Conservation (phyloP, 2,888 invertebrate genomes). For the Ophion slaviceki region DNA sequence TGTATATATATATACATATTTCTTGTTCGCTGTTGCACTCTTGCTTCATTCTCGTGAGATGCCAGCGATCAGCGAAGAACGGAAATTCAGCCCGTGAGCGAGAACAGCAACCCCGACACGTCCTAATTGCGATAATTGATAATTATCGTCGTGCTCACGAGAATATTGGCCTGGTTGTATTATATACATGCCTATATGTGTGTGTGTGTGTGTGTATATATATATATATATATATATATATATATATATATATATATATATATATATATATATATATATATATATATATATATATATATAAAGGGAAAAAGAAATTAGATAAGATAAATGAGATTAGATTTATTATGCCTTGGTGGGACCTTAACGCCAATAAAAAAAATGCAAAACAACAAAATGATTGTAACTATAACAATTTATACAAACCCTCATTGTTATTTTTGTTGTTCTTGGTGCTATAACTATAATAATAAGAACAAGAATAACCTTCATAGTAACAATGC, state of each 20-base stretch:
- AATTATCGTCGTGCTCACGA: conserved; percentile 63
- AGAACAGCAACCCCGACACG: conserved; percentile 54
- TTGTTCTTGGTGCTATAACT: too few relatives aligned
- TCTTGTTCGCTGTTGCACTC: conserved; percentile 23
- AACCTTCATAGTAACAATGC: too few relatives aligned
- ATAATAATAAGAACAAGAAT: too few relatives aligned
- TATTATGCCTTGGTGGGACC: too few relatives aligned
- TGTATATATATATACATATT: not conserved
- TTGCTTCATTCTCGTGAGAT: conserved; percentile 42
- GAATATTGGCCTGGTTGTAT: conserved; percentile 45
- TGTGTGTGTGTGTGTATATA: too few relatives aligned
- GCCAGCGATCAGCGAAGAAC: conserved; percentile 47
- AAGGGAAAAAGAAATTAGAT: not conserved
- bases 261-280: not conserved
- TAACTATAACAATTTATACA: too few relatives aligned
- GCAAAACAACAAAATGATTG: too few relatives aligned
- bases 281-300: not conserved
- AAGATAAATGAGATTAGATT: too few relatives aligned
- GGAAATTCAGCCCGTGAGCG: conserved; percentile 43
- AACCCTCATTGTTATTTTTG: too few relatives aligned
- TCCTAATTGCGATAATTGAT: conserved; percentile 71
- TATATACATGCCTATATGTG: conserved; percentile 1
- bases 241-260: conserved; percentile 1
- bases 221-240: not conserved
- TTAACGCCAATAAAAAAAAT: too few relatives aligned